phyloP scores from a whole-genome alignment of 1,140 invertebrate genomes.

The Nephila pilipes region DNA sequence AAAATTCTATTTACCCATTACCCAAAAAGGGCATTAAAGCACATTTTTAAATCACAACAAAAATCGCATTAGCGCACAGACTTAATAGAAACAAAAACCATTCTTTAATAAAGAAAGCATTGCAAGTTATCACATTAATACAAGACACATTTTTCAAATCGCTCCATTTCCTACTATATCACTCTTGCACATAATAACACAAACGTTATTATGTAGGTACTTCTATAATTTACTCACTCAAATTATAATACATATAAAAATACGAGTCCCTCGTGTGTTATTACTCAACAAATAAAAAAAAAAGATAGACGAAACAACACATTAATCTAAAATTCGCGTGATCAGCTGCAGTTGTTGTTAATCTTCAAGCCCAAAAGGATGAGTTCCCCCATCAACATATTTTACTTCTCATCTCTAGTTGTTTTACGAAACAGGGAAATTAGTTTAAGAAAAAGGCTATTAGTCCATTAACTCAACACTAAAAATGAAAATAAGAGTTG shows the following conservation, averaged over 20 bases:
- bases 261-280: constrained; percentile 26
- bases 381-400: constrained; percentile 54
- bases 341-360: constrained; percentile 7
- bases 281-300: constrained; percentile 47
- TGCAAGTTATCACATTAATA: not conserved
- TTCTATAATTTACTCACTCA: constrained; percentile 4
- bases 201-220: not conserved
- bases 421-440: constrained; percentile 51
- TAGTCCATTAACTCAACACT: constrained; percentile 12
- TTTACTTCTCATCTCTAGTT: constrained; percentile 18
- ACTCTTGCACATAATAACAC: not conserved
- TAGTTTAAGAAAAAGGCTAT: constrained; percentile 61
- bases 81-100: not conserved
- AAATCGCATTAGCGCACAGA: not conserved
- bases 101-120: not conserved
- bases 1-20: not conserved
- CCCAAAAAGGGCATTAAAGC: not conserved
- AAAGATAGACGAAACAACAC: not conserved
- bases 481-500: not conserved
- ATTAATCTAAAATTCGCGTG: constrained; percentile 61
- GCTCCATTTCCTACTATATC: not conserved
- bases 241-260: constrained; percentile 58
- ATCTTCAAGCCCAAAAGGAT: constrained; percentile 27
- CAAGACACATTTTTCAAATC: not conserved
- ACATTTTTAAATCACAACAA: not conserved